phyloP scores from a whole-genome alignment of 2,113 vertebrate species.

The Merops nubicus region DNA sequence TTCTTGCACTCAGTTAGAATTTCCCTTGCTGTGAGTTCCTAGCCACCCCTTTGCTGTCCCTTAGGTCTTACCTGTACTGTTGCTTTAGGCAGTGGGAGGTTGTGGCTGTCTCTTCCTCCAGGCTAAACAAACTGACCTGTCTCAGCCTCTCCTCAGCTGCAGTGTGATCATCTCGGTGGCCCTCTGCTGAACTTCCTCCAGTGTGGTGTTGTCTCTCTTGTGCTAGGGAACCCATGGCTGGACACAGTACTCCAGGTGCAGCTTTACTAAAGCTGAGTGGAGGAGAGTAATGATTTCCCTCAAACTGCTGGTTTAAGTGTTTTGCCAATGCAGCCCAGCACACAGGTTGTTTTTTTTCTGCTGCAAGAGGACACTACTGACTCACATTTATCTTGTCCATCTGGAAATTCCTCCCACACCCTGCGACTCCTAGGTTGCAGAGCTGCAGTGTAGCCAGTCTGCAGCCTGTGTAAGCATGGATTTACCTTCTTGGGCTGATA shows the following conservation, averaged over 20 bases:
- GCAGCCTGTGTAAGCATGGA: neutral
- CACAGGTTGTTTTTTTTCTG: neutral
- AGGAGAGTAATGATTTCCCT: neutral
- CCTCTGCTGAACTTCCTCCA: neutral
- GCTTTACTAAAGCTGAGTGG: neutral
- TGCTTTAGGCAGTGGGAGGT: neutral
- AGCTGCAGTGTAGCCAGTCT: neutral
- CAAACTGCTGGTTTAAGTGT: neutral
- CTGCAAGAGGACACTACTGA: neutral
- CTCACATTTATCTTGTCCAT: neutral
- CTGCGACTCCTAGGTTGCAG: neutral
- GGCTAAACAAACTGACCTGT: neutral
- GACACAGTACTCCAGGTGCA: neutral
- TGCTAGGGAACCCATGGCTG: neutral
- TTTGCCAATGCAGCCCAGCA: neutral
- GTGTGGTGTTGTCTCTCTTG: neutral
- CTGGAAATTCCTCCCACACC: neutral
- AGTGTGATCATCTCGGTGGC: neutral
- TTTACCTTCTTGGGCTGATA: neutral
- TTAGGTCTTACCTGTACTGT: neutral
- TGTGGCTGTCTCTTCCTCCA: neutral
- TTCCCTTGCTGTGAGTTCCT: neutral
- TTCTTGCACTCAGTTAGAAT: neutral
- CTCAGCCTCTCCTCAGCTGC: neutral
- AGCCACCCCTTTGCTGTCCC: neutral